These are phyloP conservation scores for Ammospiza nelsoni DNA, from an alignment of 2,113 vertebrate genomes.

Conservation along the genomic window DNA sequence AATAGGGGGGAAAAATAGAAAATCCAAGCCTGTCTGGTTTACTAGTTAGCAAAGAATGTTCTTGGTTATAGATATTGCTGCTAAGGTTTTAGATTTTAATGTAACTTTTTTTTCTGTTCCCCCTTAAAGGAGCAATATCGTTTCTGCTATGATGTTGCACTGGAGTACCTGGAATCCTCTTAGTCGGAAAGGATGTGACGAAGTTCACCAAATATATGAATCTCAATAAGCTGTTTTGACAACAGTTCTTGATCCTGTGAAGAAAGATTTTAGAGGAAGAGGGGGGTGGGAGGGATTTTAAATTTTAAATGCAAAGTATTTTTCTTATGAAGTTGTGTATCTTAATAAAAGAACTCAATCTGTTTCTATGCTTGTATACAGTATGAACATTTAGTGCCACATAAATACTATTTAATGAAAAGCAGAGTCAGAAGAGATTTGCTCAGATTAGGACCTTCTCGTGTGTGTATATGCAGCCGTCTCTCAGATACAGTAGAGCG, in stretches of 20 bases:
- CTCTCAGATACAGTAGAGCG: conserved; percentile 67
- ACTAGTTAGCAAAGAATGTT: not conserved
- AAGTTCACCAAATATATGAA: conserved; percentile 43
- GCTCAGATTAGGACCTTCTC: conserved; percentile 49
- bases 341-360: conserved; percentile 78
- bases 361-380: conserved; percentile 81
- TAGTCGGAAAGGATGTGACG: conserved; percentile 71
- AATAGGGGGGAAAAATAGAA: not conserved
- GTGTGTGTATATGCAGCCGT: conserved; percentile 75
- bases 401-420: conserved; percentile 73
- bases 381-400: conserved; percentile 78
- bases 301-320: conserved; percentile 84
- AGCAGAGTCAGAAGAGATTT: conserved; percentile 59
- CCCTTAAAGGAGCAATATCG: conserved; percentile 92
- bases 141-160: conserved; percentile 95
- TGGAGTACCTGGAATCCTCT: conserved; percentile 96
- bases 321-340: conserved; percentile 85
- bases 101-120: not conserved
- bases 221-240: conserved; percentile 60
- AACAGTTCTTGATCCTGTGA: conserved; percentile 72
- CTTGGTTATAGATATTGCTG: not conserved
- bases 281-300: conserved; percentile 72
- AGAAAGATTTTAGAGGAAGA: conserved; percentile 75
- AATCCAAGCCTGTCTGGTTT: not conserved
- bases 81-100: not conserved